Evolutionary conservation across 2,113 vertebrate genomes (phyloP).

Genomic region (Cervus canadensis): DNA sequence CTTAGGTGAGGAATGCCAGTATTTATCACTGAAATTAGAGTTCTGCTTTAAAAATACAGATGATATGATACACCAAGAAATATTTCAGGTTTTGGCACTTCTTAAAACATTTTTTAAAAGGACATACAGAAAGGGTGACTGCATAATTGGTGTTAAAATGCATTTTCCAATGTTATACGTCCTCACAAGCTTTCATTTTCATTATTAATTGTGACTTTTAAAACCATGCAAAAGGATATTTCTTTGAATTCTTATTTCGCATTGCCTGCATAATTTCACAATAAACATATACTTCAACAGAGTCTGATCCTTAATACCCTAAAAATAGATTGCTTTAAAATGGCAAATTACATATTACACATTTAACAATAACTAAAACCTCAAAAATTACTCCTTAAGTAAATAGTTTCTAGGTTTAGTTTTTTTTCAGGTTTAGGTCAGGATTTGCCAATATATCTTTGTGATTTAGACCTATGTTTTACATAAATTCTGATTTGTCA

Average conservation of each 20-base stretch:
- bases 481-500: not conserved
- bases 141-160: not conserved
- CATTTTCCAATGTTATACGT: not conserved
- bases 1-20: not conserved
- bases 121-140: not conserved
- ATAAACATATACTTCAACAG: not conserved
- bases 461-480: not conserved
- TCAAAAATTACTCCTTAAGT: not conserved
- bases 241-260: not conserved
- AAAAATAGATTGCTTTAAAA: not conserved
- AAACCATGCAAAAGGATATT: not conserved
- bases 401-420: not conserved
- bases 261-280: not conserved
- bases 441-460: not conserved
- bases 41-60: not conserved
- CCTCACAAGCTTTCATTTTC: not conserved
- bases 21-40: not conserved
- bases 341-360: not conserved
- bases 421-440: not conserved
- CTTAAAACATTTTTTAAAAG: not conserved
- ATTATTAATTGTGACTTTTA: not conserved
- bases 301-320: not conserved
- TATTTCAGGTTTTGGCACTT: not conserved
- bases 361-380: slow-evolving; percentile 15
- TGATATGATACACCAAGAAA: not conserved